These are phyloP conservation scores for Sicus ferrugineus DNA, from an alignment of 2,888 invertebrate species.

Conservation along the genomic window DNA sequence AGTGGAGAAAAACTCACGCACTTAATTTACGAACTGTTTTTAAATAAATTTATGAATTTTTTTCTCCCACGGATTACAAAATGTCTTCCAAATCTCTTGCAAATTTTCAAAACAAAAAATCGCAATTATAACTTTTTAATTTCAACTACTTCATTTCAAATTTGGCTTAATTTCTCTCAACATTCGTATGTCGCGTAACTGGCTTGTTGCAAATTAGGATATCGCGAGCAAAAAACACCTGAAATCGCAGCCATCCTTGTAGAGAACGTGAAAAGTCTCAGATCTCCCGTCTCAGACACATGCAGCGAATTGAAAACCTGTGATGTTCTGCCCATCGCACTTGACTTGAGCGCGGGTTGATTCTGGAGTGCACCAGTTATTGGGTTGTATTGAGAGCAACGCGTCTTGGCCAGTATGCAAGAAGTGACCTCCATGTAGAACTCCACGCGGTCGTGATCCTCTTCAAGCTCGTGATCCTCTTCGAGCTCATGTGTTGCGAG, in stretches of 20 bases:
- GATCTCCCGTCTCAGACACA: constrained; percentile 67
- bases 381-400: constrained; percentile 72
- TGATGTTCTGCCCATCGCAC: too few species aligned
- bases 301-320: constrained; percentile 67
- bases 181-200: constrained; percentile 46
- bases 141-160: too few species aligned
- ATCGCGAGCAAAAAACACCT: constrained; percentile 67
- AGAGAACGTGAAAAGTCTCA: constrained; percentile 68
- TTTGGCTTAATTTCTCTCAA: too few species aligned
- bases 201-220: constrained; percentile 67
- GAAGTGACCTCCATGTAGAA: constrained; percentile 73
- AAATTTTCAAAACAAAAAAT: not conserved
- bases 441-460: constrained; percentile 44
- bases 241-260: constrained; percentile 65
- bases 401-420: constrained; percentile 71
- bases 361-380: constrained; percentile 72
- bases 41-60: too few species aligned
- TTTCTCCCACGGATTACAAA: too few species aligned
- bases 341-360: constrained; percentile 55
- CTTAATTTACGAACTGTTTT: not conserved
- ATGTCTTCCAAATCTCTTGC: not conserved
- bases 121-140: not conserved
- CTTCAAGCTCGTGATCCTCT: constrained; percentile 29
- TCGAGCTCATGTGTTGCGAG: constrained; percentile 36
- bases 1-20: not conserved